phyloP scores from a whole-genome alignment of 2,113 vertebrate genomes.

The Saccopteryx leptura region DNA sequence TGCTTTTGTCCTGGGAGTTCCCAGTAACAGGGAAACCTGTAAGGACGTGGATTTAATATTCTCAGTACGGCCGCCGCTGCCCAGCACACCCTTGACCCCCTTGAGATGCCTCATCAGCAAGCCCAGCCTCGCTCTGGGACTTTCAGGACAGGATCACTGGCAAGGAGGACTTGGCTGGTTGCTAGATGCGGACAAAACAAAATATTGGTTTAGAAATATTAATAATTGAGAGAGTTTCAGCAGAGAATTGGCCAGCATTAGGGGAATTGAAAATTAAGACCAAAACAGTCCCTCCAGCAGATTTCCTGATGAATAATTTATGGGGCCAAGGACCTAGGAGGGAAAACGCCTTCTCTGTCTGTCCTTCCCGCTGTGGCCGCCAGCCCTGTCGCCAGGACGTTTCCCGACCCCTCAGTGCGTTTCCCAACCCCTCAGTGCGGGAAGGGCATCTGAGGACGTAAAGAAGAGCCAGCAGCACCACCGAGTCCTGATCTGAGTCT shows the following conservation, averaged over 20 bases:
- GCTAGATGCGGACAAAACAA: conserved; percentile 88
- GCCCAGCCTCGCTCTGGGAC: conserved; percentile 52
- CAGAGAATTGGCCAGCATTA: conserved; percentile 85
- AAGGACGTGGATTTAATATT: rapidly evolving
- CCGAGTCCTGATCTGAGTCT: neutral
- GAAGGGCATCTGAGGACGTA: neutral
- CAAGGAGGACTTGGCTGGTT: conserved; percentile 80
- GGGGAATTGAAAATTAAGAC: conserved; percentile 90
- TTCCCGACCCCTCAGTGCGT: no score
- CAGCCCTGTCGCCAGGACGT: rapidly evolving
- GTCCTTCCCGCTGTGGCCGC: neutral
- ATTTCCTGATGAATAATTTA: conserved; percentile 88
- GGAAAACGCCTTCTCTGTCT: neutral
- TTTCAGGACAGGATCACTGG: conserved; percentile 72
- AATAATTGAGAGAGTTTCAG: conserved; percentile 89
- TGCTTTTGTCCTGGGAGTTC: neutral
- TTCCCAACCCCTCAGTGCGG: neutral
- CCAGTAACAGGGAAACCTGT: neutral
- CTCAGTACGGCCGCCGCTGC: neutral
- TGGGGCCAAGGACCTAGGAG: neutral
- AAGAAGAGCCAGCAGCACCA: neutral
- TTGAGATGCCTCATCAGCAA: neutral
- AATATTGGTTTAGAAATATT: conserved; percentile 89
- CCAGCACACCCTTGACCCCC: neutral
- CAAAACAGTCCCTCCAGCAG: conserved; percentile 85